Evolutionary conservation across 2,888 invertebrate genomes (phyloP), one percentile per base, ranked within the genome.

Genomic region (Ashinkailepas kermadecensis): DNA sequence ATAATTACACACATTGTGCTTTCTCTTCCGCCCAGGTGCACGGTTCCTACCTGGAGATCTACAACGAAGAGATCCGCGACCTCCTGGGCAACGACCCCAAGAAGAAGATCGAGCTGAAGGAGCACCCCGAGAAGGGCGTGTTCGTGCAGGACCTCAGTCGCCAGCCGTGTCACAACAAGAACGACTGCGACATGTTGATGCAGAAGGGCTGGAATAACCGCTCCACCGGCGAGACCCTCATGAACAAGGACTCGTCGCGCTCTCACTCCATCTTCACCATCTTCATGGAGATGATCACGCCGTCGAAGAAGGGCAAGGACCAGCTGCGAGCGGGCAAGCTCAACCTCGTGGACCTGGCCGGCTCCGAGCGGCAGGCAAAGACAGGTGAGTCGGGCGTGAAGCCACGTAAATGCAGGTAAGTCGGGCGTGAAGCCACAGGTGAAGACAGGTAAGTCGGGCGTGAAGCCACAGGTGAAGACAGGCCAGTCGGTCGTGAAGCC

Each of bases 191-290:
- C 84, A 88, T 90, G 54, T 89, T 95, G 81, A 91, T 96, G 88
- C 91, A 91, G 78, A 88, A 91, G 81, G 96, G 96, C 0, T 93
- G 94, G 88, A 91, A 91, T 85, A 93, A 94, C 87, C 89, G 96
- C 62, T 91, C 94, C 23, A 92, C 93, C 0, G 96, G 95, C 0
- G 92, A 95, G 0, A 96, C 96, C 0, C 89, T 94, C 80, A 96
- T 96, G 96, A 96, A 96, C 87, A 93, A 94, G 2, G 93, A 92
- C 83, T 93, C 93, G 81, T 95, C 95, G 0, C 89, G 96, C 81
- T 94, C 94, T 81, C 96, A 96, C 87, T 94, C 95, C 23, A 95
- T 96, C 83, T 94, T 96, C 87, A 94, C 94, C 6, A 92, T 96
- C 78, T 92, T 92, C 83, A 89, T 96, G 64, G 96, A 96, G 87